These are phyloP conservation scores for Hoplodrina blanda DNA, from an alignment of 2,888 invertebrate genomes.

Conservation along the genomic window DNA sequence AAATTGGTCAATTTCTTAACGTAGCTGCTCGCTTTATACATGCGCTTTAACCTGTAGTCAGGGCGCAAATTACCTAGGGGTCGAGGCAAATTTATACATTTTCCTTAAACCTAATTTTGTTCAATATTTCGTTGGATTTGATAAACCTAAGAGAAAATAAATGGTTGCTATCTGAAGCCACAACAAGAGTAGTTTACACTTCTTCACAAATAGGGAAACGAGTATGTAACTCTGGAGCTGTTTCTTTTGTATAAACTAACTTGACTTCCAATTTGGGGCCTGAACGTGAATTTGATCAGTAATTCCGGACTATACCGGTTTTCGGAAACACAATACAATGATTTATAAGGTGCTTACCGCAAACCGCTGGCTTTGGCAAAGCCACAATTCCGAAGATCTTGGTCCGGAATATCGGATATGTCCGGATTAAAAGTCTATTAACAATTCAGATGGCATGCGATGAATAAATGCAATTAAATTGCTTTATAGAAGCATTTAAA, in stretches of 20 bases:
- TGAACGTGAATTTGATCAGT: not conserved
- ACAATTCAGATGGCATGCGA: constrained; percentile 2
- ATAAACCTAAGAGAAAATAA: not conserved
- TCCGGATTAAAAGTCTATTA: constrained; percentile 4
- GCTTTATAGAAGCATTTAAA: constrained; percentile 1
- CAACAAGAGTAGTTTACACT: not conserved
- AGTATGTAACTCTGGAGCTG: too few relatives aligned
- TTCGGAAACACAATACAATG: not conserved
- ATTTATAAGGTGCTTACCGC: constrained; percentile 20
- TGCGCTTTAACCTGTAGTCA: constrained; percentile 59
- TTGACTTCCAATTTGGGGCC: not conserved
- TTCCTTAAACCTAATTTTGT: constrained; percentile 10
- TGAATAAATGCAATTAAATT: constrained; percentile 12
- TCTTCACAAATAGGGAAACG: not conserved
- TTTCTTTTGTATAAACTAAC: not conserved
- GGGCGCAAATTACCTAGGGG: constrained; percentile 56
- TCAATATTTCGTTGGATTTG: not conserved
- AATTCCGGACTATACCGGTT: constrained; percentile 8
- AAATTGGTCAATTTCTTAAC: constrained; percentile 79
- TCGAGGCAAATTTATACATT: constrained; percentile 29
- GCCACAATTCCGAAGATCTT: not conserved
- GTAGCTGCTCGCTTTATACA: constrained; percentile 62
- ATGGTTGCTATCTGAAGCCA: not conserved
- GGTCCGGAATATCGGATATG: not conserved
- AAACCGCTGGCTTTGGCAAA: constrained; percentile 16